Evolutionary conservation across 2,113 vertebrate genomes (phyloP).

Genomic region (Stegostoma tigrinum): DNA sequence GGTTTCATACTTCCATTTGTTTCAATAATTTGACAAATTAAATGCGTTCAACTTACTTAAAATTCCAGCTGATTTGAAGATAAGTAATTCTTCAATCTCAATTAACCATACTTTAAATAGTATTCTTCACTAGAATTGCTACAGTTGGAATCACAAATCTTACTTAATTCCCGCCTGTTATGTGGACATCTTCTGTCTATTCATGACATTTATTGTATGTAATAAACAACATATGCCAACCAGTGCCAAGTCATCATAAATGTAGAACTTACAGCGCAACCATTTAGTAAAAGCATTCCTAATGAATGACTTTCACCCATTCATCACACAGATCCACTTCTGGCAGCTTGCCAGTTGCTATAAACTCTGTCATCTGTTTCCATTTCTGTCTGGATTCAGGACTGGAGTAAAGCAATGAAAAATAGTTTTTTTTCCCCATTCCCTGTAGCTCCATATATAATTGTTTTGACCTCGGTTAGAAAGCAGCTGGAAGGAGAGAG

Average conservation of each 20-base stretch:
- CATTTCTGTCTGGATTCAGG: not conserved
- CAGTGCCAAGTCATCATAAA: slow-evolving; percentile 31
- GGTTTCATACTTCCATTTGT: not conserved
- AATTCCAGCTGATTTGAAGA: slow-evolving; percentile 14
- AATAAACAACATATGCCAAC: slow-evolving; percentile 12
- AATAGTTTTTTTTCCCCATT: not conserved
- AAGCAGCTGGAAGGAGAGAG: not conserved
- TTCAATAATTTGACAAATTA: not conserved
- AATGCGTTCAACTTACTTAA: not conserved
- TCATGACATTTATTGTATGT: slow-evolving; percentile 24
- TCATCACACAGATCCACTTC: slow-evolving; percentile 15
- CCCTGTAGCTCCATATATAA: not conserved
- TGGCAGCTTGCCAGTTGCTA: slow-evolving; percentile 23
- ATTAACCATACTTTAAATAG: not conserved
- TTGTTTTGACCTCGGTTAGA: slow-evolving; percentile 20
- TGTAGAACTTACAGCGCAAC: not conserved
- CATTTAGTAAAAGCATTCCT: slow-evolving; percentile 27
- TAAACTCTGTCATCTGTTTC: slow-evolving; percentile 34
- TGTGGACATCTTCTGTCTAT: slow-evolving; percentile 7
- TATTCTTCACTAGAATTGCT: too few relatives aligned
- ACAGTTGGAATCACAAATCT: slow-evolving; percentile 10
- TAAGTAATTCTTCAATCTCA: not conserved
- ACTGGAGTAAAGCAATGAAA: not conserved
- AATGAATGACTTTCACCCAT: slow-evolving; percentile 24
- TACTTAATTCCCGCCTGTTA: not conserved